Evolutionary conservation across 2,113 vertebrate genomes (phyloP), one percentile per base, ranked within the genome.

Genomic region (Trichomycterus rosablanca): DNA sequence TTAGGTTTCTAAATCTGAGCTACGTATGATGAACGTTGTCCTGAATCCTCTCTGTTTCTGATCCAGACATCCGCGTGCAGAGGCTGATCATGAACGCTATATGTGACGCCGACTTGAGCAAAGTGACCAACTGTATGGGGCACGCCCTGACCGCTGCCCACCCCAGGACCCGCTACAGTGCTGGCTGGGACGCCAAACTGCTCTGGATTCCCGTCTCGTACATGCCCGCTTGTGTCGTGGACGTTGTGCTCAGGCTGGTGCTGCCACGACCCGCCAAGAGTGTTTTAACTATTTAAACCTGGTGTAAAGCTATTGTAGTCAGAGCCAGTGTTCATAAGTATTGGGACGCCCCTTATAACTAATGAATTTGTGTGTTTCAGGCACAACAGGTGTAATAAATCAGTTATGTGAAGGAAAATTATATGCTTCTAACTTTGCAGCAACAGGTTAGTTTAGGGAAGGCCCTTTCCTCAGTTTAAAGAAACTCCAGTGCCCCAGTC

Each of bases 181-280:
- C 93, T 0, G 95, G 95, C 70, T 97, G 94, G 94, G 95, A 97
- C 0, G 94, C 94, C 79, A 98, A 97, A 55, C 71, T 98, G 9
- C 43, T 92, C 52, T 98, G 94, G 95, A 86, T 98, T 67, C 94
- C 94, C 0, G 84, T 90, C 10, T 94, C 94, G 18, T 97, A 96
- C 75, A 87, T 95, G 78, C 95, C 95, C 3, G 78, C 92, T 55
- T 86, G 78, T 52, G 61, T 98, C 0, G 80, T 92, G 4, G 94
- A 97, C 56, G 42, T 86, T 3, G 78, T 71, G 2, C 83, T 98
- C 43, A 82, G 78, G 62, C 67, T 87, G 61, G 72, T 97, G 70
- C 75, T 97, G 75, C 94, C 94, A 45, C 87, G 83, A 51, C 94
- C 92, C 0, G 84, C 83, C 30, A 86, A 87, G 8, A 79, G 84